A percentile compares a stretch with the other conserved stretches of the same genome.
These are phyloP conservation scores for Siphlonurus alternatus DNA, from an alignment of 2,888 invertebrate species.

Conservation along the genomic window DNA sequence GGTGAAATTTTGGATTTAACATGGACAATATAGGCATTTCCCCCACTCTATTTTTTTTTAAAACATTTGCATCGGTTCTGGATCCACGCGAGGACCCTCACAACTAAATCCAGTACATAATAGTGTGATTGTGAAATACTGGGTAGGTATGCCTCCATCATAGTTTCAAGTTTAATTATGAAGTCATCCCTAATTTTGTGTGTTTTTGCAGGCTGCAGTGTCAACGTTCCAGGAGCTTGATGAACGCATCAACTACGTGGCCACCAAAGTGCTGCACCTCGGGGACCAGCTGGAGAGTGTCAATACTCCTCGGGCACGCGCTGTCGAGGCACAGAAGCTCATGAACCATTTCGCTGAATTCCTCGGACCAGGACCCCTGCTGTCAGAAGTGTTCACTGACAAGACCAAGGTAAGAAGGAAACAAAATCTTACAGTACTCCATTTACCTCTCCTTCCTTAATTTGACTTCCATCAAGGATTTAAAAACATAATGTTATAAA, in stretches of 20 bases:
- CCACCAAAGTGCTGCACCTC: conserved; percentile 93
- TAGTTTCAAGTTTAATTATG: no score
- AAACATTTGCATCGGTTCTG: no score
- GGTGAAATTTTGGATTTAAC: no score
- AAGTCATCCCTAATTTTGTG: no score
- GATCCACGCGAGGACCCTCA: no score
- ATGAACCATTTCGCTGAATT: conserved; percentile 88
- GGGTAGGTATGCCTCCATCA: no score
- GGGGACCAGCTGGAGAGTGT: conserved; percentile 97
- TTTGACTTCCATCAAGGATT: conserved; percentile 12
- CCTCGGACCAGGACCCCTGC: conserved; percentile 65
- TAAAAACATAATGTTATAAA: conserved; percentile 3
- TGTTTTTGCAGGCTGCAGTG: conserved; percentile 57
- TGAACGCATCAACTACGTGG: conserved; percentile 90
- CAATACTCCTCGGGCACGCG: conserved; percentile 82
- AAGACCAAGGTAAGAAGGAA: conserved; percentile 42
- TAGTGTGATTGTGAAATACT: no score
- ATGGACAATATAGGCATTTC: no score
- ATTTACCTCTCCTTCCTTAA: conserved; percentile 5
- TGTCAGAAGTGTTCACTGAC: conserved; percentile 76
- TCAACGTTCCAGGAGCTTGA: conserved; percentile 83
- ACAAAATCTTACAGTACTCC: background rate
- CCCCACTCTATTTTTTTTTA: no score
- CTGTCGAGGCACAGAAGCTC: conserved; percentile 85
- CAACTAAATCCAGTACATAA: no score